These are phyloP conservation scores for Pyxicephalus adspersus DNA, from an alignment of 2,113 vertebrate species.

Conservation along the genomic window DNA sequence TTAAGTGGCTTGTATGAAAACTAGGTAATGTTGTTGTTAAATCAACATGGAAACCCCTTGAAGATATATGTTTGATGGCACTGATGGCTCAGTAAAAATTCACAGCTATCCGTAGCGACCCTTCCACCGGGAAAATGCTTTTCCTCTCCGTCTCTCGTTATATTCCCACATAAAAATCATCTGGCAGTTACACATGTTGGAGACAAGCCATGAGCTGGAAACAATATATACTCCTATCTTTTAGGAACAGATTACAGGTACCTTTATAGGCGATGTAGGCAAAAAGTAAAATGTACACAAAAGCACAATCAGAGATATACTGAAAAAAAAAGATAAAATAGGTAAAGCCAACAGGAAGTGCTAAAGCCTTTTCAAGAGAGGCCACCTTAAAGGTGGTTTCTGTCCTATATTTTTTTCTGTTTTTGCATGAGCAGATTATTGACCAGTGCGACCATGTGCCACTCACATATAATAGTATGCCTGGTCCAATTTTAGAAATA, in stretches of 20 bases:
- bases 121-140: constrained; percentile 3
- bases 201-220: neutral
- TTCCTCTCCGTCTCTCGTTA: constrained; percentile 11
- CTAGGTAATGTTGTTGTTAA: constrained; percentile 48
- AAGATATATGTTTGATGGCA: neutral
- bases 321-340: too few relatives aligned
- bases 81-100: constrained; percentile 36
- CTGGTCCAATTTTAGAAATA: too few relatives aligned
- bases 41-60: constrained; percentile 42
- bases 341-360: too few relatives aligned
- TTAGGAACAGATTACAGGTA: constrained; percentile 20
- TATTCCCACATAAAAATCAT: constrained; percentile 31
- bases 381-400: too few relatives aligned
- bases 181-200: constrained; percentile 20
- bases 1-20: constrained; percentile 46
- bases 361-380: too few relatives aligned
- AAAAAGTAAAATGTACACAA: neutral
- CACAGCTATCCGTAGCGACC: constrained; percentile 32
- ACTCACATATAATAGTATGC: too few relatives aligned
- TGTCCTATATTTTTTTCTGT: too few relatives aligned
- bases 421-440: too few relatives aligned
- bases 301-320: too few relatives aligned
- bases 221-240: neutral
- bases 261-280: constrained; percentile 11
- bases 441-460: too few relatives aligned